Conservation (phyloP, 2,797 vertebrate species). For the Pampus argenteus region DNA sequence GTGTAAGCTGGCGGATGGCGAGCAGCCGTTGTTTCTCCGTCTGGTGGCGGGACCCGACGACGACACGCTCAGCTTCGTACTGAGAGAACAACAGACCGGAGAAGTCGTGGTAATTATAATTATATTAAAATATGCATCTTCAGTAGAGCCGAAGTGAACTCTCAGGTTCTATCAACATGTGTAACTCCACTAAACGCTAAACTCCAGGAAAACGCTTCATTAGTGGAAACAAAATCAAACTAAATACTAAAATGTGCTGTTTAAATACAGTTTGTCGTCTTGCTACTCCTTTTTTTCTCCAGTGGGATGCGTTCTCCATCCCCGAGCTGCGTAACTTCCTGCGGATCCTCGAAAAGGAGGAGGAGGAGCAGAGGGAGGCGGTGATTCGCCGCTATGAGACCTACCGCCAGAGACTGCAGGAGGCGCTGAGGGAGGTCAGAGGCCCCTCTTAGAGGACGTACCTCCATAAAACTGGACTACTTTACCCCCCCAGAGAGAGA, state of each 20-base stretch:
- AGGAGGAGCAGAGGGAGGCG: conserved; percentile 88
- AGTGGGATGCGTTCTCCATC: conserved; percentile 99
- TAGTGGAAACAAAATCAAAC: not conserved
- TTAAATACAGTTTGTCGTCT: not conserved
- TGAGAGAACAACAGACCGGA: conserved; percentile 95
- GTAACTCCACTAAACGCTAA: too few species aligned
- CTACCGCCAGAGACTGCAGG: conserved; percentile 92
- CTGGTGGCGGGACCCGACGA: conserved; percentile 92
- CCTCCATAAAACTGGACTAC: conserved; percentile 52
- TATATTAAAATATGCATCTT: too few species aligned
- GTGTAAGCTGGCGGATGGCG: conserved; percentile 93
- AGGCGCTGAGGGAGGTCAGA: conserved; percentile 85
- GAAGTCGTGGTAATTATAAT: conserved; percentile 95
- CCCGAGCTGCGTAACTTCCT: conserved; percentile 97
- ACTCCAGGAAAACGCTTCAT: too few species aligned
- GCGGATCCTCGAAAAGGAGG: conserved; percentile 95
- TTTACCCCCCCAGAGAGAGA: conserved; percentile 47
- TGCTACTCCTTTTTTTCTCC: conserved; percentile 20
- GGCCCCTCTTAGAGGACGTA: conserved; percentile 69
- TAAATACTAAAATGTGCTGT: not conserved
- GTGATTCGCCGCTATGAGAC: conserved; percentile 87
- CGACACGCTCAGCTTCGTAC: conserved; percentile 93
- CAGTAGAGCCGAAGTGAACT: too few species aligned
- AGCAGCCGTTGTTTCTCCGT: conserved; percentile 94
- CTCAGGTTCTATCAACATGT: too few species aligned